Conservation (phyloP, 1,140 invertebrate species). For the Zelostemma sp. region DNA sequence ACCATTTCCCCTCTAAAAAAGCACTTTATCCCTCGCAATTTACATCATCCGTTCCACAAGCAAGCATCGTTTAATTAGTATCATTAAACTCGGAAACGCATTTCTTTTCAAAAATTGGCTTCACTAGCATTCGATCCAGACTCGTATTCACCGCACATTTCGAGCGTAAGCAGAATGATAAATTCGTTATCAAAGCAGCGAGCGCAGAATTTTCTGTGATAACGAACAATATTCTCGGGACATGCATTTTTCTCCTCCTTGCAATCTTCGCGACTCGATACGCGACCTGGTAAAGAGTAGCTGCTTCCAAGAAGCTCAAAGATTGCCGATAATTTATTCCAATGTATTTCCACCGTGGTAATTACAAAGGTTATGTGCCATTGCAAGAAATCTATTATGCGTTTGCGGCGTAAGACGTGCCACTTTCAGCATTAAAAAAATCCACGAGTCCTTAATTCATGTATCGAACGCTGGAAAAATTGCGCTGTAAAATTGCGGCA, state of each 20-base stretch:
- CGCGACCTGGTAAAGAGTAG: not conserved
- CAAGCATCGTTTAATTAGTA: too few relatives aligned
- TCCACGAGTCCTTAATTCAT: not conserved
- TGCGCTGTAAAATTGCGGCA: not conserved
- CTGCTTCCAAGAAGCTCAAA: slow-evolving; percentile 3
- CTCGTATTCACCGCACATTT: not conserved
- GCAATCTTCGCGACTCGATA: too few relatives aligned
- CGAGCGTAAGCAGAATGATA: not conserved
- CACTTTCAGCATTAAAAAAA: not conserved
- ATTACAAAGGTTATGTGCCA: slow-evolving; percentile 8
- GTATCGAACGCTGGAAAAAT: not conserved
- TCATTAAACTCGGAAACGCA: too few relatives aligned
- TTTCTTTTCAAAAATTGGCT: too few relatives aligned
- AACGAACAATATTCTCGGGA: not conserved
- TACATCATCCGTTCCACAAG: too few relatives aligned
- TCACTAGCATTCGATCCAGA: not conserved
- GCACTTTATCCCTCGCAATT: too few relatives aligned
- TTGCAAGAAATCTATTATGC: not conserved
- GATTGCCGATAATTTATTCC: slow-evolving; percentile 4
- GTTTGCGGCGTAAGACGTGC: not conserved
- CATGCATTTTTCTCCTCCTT: too few relatives aligned
- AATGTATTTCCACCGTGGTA: not conserved
- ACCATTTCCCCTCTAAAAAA: too few relatives aligned
- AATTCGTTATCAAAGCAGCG: slow-evolving; percentile 1
- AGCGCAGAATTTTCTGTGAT: not conserved